These are phyloP conservation scores for Lontra canadensis DNA, from an alignment of 2,113 vertebrate genomes.

Conservation along the genomic window DNA sequence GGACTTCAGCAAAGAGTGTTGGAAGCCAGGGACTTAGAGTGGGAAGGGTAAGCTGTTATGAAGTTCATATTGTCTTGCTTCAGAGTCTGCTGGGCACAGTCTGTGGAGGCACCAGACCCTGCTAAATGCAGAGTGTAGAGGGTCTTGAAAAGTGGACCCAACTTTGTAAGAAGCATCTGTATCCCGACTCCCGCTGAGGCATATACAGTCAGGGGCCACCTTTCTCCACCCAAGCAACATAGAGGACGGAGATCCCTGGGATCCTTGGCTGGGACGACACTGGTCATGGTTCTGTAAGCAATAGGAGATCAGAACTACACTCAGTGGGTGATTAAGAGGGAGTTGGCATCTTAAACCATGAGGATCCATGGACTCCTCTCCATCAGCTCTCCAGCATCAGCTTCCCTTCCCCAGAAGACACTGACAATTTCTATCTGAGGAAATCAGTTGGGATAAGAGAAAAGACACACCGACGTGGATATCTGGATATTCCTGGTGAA, in stretches of 20 bases:
- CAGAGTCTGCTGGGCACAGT: neutral
- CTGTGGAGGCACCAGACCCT: neutral
- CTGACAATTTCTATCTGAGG: too few species aligned
- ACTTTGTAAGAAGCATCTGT: neutral
- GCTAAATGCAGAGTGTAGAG: neutral
- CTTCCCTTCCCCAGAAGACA: neutral
- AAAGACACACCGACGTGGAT: neutral
- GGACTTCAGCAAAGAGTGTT: neutral
- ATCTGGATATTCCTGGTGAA: neutral
- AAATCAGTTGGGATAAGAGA: too few species aligned
- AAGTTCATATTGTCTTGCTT: neutral
- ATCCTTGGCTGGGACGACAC: fast-evolving
- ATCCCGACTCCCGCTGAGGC: too few species aligned
- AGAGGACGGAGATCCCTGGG: fast-evolving
- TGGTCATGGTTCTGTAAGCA: too few species aligned
- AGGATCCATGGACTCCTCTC: fast-evolving
- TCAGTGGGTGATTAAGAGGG: fast-evolving
- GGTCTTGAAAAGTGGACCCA: neutral
- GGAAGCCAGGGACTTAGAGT: neutral
- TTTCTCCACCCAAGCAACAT: too few species aligned
- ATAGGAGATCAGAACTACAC: too few species aligned
- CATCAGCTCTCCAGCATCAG: too few species aligned
- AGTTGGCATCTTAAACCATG: fast-evolving
- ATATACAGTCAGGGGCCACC: fast-evolving
- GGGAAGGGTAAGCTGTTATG: fast-evolving